These are phyloP conservation scores for Microctenopoma stevenorrisi DNA, from an alignment of 2,797 vertebrate genomes.

Conservation along the genomic window DNA sequence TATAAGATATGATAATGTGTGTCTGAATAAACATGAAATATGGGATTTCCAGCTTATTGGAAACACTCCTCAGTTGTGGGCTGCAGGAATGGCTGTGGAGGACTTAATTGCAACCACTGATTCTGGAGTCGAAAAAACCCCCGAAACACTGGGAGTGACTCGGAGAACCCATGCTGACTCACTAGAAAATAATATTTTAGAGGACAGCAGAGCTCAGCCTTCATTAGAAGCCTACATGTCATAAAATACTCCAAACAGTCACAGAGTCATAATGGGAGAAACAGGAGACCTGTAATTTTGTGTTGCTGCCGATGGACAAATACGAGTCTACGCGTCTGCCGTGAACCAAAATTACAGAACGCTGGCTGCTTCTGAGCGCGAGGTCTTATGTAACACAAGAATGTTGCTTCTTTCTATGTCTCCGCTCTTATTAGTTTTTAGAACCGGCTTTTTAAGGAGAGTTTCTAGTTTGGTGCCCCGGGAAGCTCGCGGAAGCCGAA, in stretches of 20 bases:
- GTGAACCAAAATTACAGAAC: constrained; percentile 78
- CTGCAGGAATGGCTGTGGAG: constrained; percentile 33
- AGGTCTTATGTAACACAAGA: constrained; percentile 67
- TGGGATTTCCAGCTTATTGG: constrained; percentile 21
- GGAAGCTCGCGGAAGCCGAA: constrained; percentile 40
- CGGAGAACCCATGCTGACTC: constrained; percentile 52
- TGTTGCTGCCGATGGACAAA: constrained; percentile 75
- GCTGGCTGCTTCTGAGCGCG: constrained; percentile 49
- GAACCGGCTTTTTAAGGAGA: constrained; percentile 31
- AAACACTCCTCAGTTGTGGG: constrained; percentile 35
- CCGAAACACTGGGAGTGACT: constrained; percentile 30
- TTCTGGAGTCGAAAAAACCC: constrained; percentile 26
- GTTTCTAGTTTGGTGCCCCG: constrained; percentile 27
- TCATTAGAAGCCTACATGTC: constrained; percentile 62
- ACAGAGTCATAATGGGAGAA: constrained; percentile 43
- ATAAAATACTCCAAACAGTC: constrained; percentile 68
- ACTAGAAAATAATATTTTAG: constrained; percentile 63
- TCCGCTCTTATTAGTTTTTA: constrained; percentile 63
- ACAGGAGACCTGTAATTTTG: constrained; percentile 78
- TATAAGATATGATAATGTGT: constrained; percentile 7
- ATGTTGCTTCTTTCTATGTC: constrained; percentile 49
- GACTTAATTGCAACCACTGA: constrained; percentile 38
- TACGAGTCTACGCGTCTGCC: constrained; percentile 74
- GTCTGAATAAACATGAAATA: constrained; percentile 12
- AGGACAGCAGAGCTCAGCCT: constrained; percentile 60